These are phyloP conservation scores for Pemphredon lugubris DNA, from an alignment of 2,888 invertebrate genomes.

Conservation along the genomic window DNA sequence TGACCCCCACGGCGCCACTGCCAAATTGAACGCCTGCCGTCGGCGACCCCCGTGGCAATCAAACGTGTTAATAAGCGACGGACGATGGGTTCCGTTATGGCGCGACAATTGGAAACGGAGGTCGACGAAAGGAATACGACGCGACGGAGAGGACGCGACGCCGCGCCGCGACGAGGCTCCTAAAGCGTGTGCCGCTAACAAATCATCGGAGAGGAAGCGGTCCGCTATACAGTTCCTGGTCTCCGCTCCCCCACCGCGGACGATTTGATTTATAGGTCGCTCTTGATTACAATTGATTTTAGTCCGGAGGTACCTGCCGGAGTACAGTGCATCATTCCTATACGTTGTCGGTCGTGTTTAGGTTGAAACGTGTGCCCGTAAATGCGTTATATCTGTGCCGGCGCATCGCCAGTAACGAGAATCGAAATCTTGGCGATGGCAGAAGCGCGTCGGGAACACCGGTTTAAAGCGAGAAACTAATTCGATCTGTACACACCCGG, in stretches of 20 bases:
- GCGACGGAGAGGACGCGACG: slow-evolving; percentile 43
- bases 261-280: slow-evolving; percentile 73
- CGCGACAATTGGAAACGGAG: slow-evolving; percentile 35
- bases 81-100: slow-evolving; percentile 40
- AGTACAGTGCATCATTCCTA: slow-evolving; percentile 28
- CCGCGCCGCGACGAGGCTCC: slow-evolving; percentile 50
- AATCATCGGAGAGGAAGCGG: slow-evolving; percentile 68
- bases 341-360: slow-evolving; percentile 1
- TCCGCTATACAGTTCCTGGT: slow-evolving; percentile 51
- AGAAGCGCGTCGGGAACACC: too few species aligned
- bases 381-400: background rate
- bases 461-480: too few species aligned
- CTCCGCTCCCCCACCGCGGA: slow-evolving; percentile 37
- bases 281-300: slow-evolving; percentile 77
- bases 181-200: slow-evolving; percentile 62
- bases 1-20: too few species aligned
- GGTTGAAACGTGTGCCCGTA: background rate
- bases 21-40: too few species aligned
- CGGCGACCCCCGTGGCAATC: too few species aligned
- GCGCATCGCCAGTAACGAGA: background rate
- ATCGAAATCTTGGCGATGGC: background rate
- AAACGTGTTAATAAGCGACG: too few species aligned
- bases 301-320: slow-evolving; percentile 52
- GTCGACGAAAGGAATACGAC: slow-evolving; percentile 35
- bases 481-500: too few species aligned